Conservation (phyloP, 1,140 invertebrate species). For the Choristoneura fumiferana region DNA sequence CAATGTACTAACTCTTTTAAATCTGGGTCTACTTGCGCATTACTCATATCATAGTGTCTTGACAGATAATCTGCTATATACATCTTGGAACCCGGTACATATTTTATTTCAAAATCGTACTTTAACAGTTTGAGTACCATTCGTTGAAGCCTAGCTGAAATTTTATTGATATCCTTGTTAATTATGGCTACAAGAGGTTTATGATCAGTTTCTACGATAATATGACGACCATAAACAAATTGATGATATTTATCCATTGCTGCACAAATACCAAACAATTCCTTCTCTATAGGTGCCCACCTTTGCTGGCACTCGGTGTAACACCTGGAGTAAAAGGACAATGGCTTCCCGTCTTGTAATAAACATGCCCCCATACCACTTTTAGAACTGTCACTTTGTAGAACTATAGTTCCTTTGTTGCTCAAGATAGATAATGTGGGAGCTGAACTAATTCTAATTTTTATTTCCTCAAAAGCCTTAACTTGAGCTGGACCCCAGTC, state of each 20-base stretch:
- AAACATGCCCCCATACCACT: not conserved
- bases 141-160: not conserved
- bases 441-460: not conserved
- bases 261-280: not conserved
- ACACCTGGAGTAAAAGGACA: not conserved
- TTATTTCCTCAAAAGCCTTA: not conserved
- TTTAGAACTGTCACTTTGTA: not conserved
- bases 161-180: not conserved
- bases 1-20: not conserved
- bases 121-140: not conserved
- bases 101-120: not conserved
- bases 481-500: not conserved
- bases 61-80: not conserved
- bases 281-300: not conserved
- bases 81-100: not conserved
- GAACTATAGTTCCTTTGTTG: not conserved
- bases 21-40: not conserved
- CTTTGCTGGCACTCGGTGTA: not conserved
- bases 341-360: not conserved
- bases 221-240: not conserved
- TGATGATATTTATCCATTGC: conserved; percentile 3
- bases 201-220: not conserved
- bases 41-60: not conserved
- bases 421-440: not conserved
- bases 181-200: not conserved